Evolutionary conservation across 2,888 invertebrate species (phyloP).

Genomic region (Aleiodes alternator): DNA sequence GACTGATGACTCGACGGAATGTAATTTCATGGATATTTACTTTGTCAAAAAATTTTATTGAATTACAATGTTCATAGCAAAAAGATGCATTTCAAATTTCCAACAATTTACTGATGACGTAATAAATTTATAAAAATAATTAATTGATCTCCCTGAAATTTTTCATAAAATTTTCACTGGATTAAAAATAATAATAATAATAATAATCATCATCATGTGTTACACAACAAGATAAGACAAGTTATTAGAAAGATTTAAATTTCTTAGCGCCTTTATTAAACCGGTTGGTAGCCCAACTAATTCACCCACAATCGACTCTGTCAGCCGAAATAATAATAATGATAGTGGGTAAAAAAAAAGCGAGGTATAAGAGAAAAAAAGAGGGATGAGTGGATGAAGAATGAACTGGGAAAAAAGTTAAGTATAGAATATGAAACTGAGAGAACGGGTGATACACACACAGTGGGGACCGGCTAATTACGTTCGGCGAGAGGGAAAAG

Average conservation of each 20-base stretch:
- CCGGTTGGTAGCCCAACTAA: constrained; percentile 58
- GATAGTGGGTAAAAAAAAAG: constrained; percentile 1
- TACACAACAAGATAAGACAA: too few relatives aligned
- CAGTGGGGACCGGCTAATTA: constrained; percentile 51
- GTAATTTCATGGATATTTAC: constrained; percentile 64
- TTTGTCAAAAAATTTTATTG: constrained; percentile 20
- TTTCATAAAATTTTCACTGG: too few relatives aligned
- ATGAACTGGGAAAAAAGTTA: constrained; percentile 47
- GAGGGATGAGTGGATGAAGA: constrained; percentile 37
- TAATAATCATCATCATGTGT: too few relatives aligned
- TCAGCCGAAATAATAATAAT: constrained; percentile 24
- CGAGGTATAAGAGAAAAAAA: background rate
- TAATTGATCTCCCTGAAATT: too few relatives aligned
- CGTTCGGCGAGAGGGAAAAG: constrained; percentile 48
- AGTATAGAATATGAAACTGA: constrained; percentile 48
- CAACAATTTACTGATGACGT: too few relatives aligned
- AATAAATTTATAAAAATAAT: too few relatives aligned
- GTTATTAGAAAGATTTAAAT: constrained; percentile 43
- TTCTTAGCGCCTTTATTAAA: constrained; percentile 60
- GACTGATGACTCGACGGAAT: constrained; percentile 64
- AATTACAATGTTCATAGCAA: background rate
- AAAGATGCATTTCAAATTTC: background rate
- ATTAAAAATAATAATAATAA: too few relatives aligned
- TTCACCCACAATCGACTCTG: constrained; percentile 34
- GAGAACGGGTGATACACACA: constrained; percentile 10